phyloP scores from a whole-genome alignment of 1,140 invertebrate species.

The Anoplolepis gracilipes region DNA sequence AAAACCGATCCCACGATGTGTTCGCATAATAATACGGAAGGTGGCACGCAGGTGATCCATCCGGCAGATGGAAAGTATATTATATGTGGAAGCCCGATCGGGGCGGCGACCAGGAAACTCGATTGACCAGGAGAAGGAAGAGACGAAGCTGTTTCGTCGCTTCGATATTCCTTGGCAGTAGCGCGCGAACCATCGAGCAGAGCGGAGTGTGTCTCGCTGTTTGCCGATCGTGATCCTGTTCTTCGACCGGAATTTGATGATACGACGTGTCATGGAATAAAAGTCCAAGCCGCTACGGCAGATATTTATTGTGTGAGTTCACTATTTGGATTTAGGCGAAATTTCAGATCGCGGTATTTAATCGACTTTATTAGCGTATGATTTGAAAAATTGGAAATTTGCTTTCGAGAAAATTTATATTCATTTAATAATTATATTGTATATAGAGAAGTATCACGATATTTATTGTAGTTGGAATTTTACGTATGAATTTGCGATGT shows the following conservation, averaged over 20 bases:
- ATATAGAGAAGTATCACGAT: not conserved
- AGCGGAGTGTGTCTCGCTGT: constrained; percentile 18
- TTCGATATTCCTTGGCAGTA: constrained; percentile 61
- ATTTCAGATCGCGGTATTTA: not conserved
- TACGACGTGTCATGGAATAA: not conserved
- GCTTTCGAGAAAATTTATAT: not conserved
- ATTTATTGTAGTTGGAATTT: not conserved
- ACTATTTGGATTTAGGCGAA: not conserved
- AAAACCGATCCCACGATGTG: constrained; percentile 55
- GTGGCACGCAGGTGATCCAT: constrained; percentile 3
- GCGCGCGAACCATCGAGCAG: constrained; percentile 63
- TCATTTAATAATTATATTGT: not conserved
- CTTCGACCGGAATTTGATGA: not conserved
- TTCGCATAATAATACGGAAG: constrained; percentile 54
- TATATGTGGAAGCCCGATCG: constrained; percentile 40
- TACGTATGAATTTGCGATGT: not conserved
- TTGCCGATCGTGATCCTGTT: constrained; percentile 13
- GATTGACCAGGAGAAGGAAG: constrained; percentile 68
- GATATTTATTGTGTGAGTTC: constrained; percentile 13
- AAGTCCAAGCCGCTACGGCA: not conserved
- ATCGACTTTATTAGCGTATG: not conserved
- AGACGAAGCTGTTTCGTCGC: constrained; percentile 59
- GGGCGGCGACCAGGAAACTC: constrained; percentile 52
- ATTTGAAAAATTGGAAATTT: not conserved
- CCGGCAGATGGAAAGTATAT: constrained; percentile 58